Evolutionary conservation across 2,888 invertebrate species (phyloP), one percentile per base, ranked within the genome.

Genomic region (Rhodophaea formosa): DNA sequence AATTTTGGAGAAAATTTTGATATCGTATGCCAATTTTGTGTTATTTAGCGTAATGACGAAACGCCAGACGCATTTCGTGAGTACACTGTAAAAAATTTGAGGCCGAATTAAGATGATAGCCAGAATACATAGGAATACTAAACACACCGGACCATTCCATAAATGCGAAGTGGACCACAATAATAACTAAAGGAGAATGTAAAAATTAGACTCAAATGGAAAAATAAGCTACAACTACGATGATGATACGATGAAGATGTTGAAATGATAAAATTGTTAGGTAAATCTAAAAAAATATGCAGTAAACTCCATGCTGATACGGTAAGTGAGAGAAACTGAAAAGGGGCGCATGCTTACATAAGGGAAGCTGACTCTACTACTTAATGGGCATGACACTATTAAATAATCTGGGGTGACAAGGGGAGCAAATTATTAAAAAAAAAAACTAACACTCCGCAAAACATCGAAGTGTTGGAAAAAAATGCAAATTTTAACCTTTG

Each of bases 401-500:
- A 65, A 70, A 68, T 23, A 77, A 77, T 75, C 77, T 63, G 69
- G 73, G 71, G 70, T 69, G 73, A 74, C 59, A 63, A 62, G 72
- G 78, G 74, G 71, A 72, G 82, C 79, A 82, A 84, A 79, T 66
- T 55, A 78, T 75, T 67, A 57, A 53, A 61, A 68, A 59, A 0
- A 39, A 6, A 12, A 10, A 12, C 35, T 58, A 70, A 74, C 72
- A 77, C 72, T 74, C 70, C 73, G 77, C 75, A 80, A 79, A 78
- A 66, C 60, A 84, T 59, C 65, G 69, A 77, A 81, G 77, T 80
- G 73, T 79, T 80, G 87, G 87, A 89, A 89, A 90, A 89, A 85
- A 90, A 89, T 89, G 90, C 90, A 80, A 90, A 90, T 89, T 90
- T 90, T 88, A 86, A 90, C 88, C 84, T 79, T 85, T 89, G 90